These are phyloP conservation scores for Muntiacus reevesi DNA, from an alignment of 2,113 vertebrate genomes.

Conservation along the genomic window DNA sequence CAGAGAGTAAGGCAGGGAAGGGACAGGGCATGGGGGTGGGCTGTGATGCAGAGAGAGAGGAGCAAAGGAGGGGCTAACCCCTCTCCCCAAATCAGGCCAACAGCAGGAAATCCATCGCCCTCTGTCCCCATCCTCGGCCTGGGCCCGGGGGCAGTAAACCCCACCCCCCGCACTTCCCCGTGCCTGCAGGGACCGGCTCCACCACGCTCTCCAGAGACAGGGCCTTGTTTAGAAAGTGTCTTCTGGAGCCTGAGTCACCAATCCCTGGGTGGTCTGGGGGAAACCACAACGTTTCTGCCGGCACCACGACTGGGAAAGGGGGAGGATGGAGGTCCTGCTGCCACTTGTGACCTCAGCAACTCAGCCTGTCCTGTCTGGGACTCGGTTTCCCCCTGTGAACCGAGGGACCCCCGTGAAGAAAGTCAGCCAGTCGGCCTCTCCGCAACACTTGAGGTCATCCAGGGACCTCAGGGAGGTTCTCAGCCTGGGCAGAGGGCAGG, in stretches of 20 bases:
- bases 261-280: conserved; percentile 55
- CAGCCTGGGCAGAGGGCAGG: background rate
- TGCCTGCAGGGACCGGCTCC: background rate
- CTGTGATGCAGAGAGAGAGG: background rate
- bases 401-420: background rate
- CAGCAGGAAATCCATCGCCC: background rate
- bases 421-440: background rate
- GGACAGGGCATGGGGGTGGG: background rate
- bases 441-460: background rate
- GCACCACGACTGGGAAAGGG: rapidly evolving
- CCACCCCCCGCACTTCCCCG: background rate
- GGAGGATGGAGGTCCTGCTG: rapidly evolving
- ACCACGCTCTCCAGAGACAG: background rate
- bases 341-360: background rate
- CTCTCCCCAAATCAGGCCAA: background rate
- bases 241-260: conserved; percentile 32
- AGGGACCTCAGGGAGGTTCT: background rate
- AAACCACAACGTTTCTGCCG: background rate
- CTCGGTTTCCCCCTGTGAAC: background rate
- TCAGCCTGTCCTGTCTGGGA: background rate
- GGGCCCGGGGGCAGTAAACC: background rate
- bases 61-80: background rate
- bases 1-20: background rate
- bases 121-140: background rate
- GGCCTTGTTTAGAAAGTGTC: conserved; percentile 56